Evolutionary conservation across 2,797 vertebrate species (phyloP).

Genomic region (Eurystomus glaucurus): DNA sequence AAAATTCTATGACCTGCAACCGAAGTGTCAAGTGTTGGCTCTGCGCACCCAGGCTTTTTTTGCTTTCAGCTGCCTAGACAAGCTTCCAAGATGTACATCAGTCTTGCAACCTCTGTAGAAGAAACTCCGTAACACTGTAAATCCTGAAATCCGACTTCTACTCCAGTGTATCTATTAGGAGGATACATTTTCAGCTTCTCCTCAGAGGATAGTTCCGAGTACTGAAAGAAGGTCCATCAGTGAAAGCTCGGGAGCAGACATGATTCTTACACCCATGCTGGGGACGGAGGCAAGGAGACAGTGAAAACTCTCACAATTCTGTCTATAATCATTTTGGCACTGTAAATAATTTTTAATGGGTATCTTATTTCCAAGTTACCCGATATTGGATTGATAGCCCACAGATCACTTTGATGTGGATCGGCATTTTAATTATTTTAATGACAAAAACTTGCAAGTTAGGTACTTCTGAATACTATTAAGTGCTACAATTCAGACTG

Average conservation of each 20-base stretch:
- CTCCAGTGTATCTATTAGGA: background rate
- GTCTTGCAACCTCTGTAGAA: background rate
- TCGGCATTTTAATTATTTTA: slow-evolving; percentile 4
- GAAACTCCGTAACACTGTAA: background rate
- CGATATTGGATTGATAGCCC: background rate
- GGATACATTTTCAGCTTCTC: background rate
- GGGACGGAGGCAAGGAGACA: background rate
- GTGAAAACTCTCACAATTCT: background rate
- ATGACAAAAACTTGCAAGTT: slow-evolving; percentile 33
- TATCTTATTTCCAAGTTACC: background rate
- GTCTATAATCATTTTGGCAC: background rate
- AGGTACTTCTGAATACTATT: slow-evolving; percentile 29
- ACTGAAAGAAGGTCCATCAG: background rate
- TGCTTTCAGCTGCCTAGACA: background rate
- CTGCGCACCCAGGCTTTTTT: background rate
- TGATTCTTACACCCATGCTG: background rate
- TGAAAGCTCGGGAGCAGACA: background rate
- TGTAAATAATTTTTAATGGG: background rate
- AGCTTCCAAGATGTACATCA: background rate
- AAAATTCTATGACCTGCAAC: background rate
- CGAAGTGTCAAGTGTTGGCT: background rate
- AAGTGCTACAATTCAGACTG: slow-evolving; percentile 43
- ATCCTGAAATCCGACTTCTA: background rate
- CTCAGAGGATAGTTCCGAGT: background rate
- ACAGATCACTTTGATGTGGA: slow-evolving; percentile 25